Percentiles rank a stretch among this genome's conserved stretches.
Evolutionary conservation across 2,113 vertebrate genomes (phyloP).

Genomic region (Cynopterus brachyotis): DNA sequence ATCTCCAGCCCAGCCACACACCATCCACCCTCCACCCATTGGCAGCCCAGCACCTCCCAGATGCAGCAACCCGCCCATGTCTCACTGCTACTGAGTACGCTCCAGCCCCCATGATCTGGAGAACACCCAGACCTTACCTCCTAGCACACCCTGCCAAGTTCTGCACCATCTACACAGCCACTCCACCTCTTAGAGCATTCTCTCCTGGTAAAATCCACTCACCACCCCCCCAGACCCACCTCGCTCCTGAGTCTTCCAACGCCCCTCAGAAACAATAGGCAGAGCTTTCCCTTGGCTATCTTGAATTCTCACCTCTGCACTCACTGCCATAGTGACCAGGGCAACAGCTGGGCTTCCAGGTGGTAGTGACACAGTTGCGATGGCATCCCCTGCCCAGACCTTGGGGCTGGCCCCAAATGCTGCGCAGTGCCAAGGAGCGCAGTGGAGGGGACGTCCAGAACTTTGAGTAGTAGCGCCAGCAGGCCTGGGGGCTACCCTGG

Average conservation of each 20-base stretch:
- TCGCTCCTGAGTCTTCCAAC: neutral
- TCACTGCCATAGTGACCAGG: conserved; percentile 91
- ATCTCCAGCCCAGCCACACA: neutral
- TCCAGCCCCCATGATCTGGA: neutral
- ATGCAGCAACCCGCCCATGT: neutral
- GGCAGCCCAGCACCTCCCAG: neutral
- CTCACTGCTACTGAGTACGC: neutral
- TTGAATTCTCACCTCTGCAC: conserved; percentile 88
- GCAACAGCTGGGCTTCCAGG: conserved; percentile 91
- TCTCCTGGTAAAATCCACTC: neutral
- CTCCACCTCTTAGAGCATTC: neutral
- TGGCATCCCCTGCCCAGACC: conserved; percentile 81
- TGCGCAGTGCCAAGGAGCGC: neutral
- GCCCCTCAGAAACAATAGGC: neutral
- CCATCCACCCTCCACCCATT: neutral
- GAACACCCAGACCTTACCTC: neutral
- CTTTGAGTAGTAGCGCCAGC: conserved; percentile 60
- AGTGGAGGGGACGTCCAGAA: neutral
- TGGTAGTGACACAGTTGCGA: conserved; percentile 81
- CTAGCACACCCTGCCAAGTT: neutral
- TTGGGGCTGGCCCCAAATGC: conserved; percentile 3
- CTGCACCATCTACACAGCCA: neutral
- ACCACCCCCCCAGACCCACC: neutral
- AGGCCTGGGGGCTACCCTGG: conserved; percentile 63
- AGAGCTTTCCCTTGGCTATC: neutral